Conservation (phyloP, 2,888 invertebrate genomes). For the Chamaedrilus cognettii region DNA sequence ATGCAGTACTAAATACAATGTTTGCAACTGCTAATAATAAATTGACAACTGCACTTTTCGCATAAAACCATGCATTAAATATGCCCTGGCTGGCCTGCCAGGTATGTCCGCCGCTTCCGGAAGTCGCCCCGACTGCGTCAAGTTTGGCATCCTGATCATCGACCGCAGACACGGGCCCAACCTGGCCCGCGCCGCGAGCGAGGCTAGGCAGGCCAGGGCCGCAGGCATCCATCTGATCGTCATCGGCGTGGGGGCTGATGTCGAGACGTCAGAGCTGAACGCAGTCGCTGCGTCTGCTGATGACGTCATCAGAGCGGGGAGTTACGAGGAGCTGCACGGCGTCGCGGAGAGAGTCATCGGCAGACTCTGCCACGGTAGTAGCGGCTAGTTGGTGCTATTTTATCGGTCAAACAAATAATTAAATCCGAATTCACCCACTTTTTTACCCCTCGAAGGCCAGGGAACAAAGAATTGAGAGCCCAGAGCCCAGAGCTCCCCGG, state of each 20-base stretch:
- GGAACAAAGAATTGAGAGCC: too few species aligned
- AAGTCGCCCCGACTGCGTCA: background rate
- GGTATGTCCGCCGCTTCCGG: too few species aligned
- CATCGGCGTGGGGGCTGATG: background rate
- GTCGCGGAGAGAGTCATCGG: background rate
- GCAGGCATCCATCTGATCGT: background rate
- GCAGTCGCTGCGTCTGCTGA: background rate
- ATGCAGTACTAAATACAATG: too few species aligned
- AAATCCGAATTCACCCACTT: too few species aligned
- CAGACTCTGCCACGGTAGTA: constrained; percentile 5
- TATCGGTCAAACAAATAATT: too few species aligned
- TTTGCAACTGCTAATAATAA: too few species aligned
- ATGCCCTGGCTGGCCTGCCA: too few species aligned
- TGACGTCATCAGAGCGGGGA: background rate
- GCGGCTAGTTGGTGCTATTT: too few species aligned
- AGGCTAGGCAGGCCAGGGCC: background rate
- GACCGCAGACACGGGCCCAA: background rate
- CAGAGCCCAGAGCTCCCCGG: too few species aligned
- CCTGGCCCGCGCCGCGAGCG: background rate
- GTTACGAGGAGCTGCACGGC: background rate
- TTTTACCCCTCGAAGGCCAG: too few species aligned
- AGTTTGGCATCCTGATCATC: constrained; percentile 8
- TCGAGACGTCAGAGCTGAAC: background rate
- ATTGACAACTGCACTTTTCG: too few species aligned
- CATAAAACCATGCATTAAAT: too few species aligned